Base-by-base conservation (phyloP, 2,888 invertebrate species). In the Gymnosoma rotundatum region DNA sequence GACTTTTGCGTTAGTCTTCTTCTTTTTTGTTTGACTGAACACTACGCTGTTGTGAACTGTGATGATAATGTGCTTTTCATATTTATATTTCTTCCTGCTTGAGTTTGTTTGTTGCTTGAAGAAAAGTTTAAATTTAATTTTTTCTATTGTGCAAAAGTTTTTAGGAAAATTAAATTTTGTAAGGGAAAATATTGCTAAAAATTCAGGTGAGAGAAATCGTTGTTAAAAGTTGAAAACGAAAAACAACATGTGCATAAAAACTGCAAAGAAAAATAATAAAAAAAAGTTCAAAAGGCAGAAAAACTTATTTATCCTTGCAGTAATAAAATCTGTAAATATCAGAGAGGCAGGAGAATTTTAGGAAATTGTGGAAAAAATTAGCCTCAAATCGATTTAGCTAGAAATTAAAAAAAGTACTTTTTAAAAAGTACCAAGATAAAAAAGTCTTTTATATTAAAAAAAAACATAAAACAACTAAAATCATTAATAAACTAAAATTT, bases 161-260 rank as follows among this genome's bases (percentile, higher is more conserved):
- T 32, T 32, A 64, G 66, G 64, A 45, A 64, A 64, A 74, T 64
- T 64, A 20, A 74, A 54, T 74, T 74, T 74, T 45, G 1, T n/a
- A 10, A 54, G 10, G 25, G 10, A 48, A 48, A 48, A 48, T 48
- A 1, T 52, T 20, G 50, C 7, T 10, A 52, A 52, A 18, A 0
- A 2, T 9, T 8, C 1, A 18, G 50, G 50, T 52, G 50, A 48
- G 50, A 52, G 9, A 16, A 18, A 18, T 14, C 9, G 2, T 18
- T 8, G 50, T 10, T 18, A 8, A 18, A 12, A n/a, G 12, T 45
- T 63, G 45, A n/a, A 18, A 52, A 52, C 18, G 50, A 5, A 14
- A 52, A 8, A 52, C 7, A 52, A 18, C 7, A 52, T 42, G 12
- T 42, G 10, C 4, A 32, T 32, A 32, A 8, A 32, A 32, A 32